phyloP scores from a whole-genome alignment of 2,888 invertebrate genomes.

The Epinotia ramella region DNA sequence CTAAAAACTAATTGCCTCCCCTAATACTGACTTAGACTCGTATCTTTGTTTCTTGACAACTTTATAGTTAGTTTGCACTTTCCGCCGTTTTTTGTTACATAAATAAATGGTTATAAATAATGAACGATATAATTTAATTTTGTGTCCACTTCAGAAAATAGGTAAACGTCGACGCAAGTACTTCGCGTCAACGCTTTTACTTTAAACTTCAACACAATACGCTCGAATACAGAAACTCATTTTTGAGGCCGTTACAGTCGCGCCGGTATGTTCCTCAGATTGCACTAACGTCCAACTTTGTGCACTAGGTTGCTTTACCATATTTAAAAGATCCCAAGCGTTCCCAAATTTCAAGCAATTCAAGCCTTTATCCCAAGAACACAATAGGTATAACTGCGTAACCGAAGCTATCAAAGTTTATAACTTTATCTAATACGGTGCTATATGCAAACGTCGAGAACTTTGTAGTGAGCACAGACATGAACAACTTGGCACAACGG shows the following conservation, averaged over 20 bases:
- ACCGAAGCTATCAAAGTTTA: conserved; percentile 43
- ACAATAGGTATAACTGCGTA: conserved; percentile 38
- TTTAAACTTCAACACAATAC: conserved; percentile 8
- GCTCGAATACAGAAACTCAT: conserved; percentile 23
- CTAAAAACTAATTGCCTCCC: too few species aligned
- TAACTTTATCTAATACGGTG: conserved; percentile 44
- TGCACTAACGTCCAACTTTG: conserved; percentile 38
- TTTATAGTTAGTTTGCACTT: not conserved
- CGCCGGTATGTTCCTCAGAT: conserved; percentile 32
- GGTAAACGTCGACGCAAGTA: not conserved
- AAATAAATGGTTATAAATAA: too few species aligned
- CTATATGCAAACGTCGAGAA: conserved; percentile 44
- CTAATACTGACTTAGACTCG: too few species aligned
- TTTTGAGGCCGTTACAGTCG: conserved; percentile 22
- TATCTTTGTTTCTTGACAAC: too few species aligned
- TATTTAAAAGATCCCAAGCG: not conserved
- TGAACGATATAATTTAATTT: not conserved
- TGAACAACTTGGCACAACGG: conserved; percentile 26
- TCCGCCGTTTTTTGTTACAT: not conserved
- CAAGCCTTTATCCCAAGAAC: not conserved
- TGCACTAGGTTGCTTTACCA: not conserved
- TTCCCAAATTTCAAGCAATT: not conserved
- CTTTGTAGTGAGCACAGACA: conserved; percentile 33
- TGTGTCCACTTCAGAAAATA: not conserved
- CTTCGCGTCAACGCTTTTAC: conserved; percentile 6